phyloP scores from a whole-genome alignment of 2,888 invertebrate genomes.

The Rhagophthalmus giganteus region DNA sequence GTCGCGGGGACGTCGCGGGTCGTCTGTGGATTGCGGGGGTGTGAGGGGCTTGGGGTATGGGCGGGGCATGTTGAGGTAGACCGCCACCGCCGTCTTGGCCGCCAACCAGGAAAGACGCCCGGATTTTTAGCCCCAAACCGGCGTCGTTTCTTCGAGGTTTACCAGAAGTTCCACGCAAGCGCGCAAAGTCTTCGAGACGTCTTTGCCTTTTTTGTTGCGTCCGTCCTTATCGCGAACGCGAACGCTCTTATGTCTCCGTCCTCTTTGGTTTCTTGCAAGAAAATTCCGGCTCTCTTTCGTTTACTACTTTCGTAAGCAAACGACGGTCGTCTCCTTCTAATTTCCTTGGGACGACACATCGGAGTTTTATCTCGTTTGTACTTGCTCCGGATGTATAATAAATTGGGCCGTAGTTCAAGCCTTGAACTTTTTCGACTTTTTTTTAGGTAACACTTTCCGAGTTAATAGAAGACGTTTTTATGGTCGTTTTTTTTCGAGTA shows the following conservation, averaged over 20 bases:
- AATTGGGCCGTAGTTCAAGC: conserved; percentile 10
- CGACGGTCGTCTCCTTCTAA: conserved; percentile 17
- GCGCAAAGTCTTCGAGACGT: conserved; percentile 51
- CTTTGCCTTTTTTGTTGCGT: conserved; percentile 48
- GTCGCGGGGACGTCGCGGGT: conserved; percentile 43
- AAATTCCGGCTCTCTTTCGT: conserved; percentile 17
- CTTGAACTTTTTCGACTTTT: conserved; percentile 5
- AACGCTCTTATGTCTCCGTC: conserved; percentile 19
- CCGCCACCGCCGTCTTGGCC: conserved; percentile 57
- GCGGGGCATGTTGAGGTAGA: conserved; percentile 59
- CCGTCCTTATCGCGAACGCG: conserved; percentile 35
- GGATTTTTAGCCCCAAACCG: conserved; percentile 59
- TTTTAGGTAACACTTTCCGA: background rate
- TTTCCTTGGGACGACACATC: conserved; percentile 10
- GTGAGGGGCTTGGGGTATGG: conserved; percentile 48
- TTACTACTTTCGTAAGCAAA: conserved; percentile 10
- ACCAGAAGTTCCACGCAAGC: conserved; percentile 54
- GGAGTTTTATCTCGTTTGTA: conserved; percentile 19
- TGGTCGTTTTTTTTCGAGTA: too few relatives aligned
- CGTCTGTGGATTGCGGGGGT: conserved; percentile 38
- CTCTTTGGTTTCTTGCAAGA: conserved; percentile 29
- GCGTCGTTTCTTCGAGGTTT: conserved; percentile 59
- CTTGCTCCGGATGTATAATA: conserved; percentile 15
- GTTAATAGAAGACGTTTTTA: background rate
- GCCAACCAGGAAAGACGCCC: conserved; percentile 59